Conservation (phyloP, 1,140 invertebrate species). For the Saccostrea echinata region DNA sequence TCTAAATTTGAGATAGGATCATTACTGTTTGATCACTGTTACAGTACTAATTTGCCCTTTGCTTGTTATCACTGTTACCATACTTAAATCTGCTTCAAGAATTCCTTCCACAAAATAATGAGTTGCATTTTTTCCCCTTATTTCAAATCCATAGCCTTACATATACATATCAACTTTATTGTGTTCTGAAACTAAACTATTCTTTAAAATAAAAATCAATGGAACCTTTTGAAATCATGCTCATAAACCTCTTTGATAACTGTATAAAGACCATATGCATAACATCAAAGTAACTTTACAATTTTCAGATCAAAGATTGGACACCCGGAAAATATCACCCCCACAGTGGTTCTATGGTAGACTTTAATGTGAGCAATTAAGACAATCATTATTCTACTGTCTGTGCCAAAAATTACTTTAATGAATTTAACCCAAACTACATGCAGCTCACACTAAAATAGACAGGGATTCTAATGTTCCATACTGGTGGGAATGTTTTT, state of each 20-base stretch:
- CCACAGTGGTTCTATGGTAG: not conserved
- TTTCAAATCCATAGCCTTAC: not conserved
- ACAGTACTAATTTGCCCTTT: slow-evolving; percentile 32
- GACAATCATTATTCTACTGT: not conserved
- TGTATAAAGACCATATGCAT: not conserved
- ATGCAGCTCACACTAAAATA: not conserved
- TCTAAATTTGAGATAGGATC: not conserved
- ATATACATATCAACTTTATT: not conserved
- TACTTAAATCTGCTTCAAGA: not conserved
- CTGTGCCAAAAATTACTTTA: not conserved
- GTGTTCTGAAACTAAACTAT: not conserved
- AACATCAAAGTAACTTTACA: not conserved
- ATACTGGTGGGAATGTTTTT: not conserved
- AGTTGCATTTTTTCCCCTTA: not conserved
- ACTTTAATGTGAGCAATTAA: not conserved
- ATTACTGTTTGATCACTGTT: slow-evolving; percentile 24
- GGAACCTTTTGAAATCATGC: slow-evolving; percentile 20
- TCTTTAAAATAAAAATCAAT: not conserved
- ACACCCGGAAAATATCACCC: not conserved
- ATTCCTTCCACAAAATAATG: not conserved
- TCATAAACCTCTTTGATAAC: not conserved
- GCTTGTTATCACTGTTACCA: slow-evolving; percentile 10
- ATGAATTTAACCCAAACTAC: not conserved
- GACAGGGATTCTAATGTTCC: not conserved
- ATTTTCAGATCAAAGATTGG: slow-evolving; percentile 14